Evolutionary conservation across 2,797 vertebrate genomes (phyloP), one percentile per base, ranked within the genome.

Genomic region (Hapalemur alaotrensis): DNA sequence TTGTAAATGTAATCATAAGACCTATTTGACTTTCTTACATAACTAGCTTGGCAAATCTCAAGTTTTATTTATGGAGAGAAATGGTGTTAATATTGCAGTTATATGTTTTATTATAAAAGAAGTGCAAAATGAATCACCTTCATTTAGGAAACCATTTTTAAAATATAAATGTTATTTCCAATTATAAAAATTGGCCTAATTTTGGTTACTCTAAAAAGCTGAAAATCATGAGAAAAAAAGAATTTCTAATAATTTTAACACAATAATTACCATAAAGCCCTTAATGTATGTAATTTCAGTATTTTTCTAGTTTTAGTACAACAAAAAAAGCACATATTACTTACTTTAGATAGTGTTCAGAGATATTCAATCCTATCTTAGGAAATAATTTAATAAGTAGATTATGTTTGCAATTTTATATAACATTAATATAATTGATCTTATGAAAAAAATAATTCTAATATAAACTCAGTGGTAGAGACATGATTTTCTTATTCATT

Each of bases 1-100:
- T 70, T 52, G 20, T 70, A 75, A 95, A 80, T 92, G 4, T 75
- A 93, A 57, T 89, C 89, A n/a, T 43, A 70, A 43, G 10, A 95
- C 17, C 4, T 52, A 38, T 63, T 91, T 83, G 11, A 70, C 61
- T 52, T 76, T 95, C 22, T 95, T 32, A 43, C 73, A 79, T 93
- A 83, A 72, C 11, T 59, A 87, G 11, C 2, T 59, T 86, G 52
- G 15, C 1, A 46, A 83, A 75, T 83, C n/a, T 69, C 30, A 87
- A n/a, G 3, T 63, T 73, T 86, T 82, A 79, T 65, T 82, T 80
- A 48, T 70, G 23, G 23, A 8, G 20, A 50, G 6, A 80, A 20
- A 50, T 25, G 30, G 2, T 73, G 11, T 78, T 91, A 86, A 91
- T 86, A 69, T 23, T 78, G 5, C 32, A 61, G 0, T 46, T 87